Evolutionary conservation across 2,888 invertebrate genomes (phyloP).

Genomic region (Caenorhabditis macrosperma): DNA sequence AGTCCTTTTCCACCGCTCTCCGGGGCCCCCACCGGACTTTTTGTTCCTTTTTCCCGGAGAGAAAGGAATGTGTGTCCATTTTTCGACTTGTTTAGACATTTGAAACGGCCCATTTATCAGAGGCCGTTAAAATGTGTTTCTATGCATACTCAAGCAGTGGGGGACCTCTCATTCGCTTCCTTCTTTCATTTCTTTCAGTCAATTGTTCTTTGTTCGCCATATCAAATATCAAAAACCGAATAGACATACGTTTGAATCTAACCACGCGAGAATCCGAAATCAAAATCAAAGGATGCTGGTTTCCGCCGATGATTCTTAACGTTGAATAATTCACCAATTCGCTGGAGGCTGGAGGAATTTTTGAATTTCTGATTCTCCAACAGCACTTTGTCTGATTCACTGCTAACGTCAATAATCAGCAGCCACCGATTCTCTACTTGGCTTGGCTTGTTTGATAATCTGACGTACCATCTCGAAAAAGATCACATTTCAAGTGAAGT

Average conservation of each 20-base stretch:
- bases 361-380: not conserved
- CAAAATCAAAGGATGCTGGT: not conserved
- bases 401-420: too few species aligned
- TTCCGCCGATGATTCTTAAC: not conserved
- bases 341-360: too few species aligned
- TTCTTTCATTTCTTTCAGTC: slow-evolving; percentile 19
- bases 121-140: slow-evolving; percentile 55
- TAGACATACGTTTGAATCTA: too few species aligned
- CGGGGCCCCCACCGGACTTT: slow-evolving; percentile 35
- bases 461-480: slow-evolving; percentile 56
- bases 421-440: too few species aligned
- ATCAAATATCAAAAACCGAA: too few species aligned
- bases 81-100: slow-evolving; percentile 31
- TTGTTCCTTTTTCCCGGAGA: slow-evolving; percentile 27
- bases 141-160: slow-evolving; percentile 56
- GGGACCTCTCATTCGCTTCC: slow-evolving; percentile 5
- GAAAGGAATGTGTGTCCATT: slow-evolving; percentile 21
- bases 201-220: too few species aligned
- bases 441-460: slow-evolving; percentile 38
- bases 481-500: slow-evolving; percentile 53
- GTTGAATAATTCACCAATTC: not conserved
- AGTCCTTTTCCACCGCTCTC: slow-evolving; percentile 28
- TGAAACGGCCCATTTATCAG: slow-evolving; percentile 47
- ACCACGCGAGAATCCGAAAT: not conserved
- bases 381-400: too few species aligned